Base-by-base conservation (phyloP, 2,113 vertebrate species). In the Parotia lawesii region DNA sequence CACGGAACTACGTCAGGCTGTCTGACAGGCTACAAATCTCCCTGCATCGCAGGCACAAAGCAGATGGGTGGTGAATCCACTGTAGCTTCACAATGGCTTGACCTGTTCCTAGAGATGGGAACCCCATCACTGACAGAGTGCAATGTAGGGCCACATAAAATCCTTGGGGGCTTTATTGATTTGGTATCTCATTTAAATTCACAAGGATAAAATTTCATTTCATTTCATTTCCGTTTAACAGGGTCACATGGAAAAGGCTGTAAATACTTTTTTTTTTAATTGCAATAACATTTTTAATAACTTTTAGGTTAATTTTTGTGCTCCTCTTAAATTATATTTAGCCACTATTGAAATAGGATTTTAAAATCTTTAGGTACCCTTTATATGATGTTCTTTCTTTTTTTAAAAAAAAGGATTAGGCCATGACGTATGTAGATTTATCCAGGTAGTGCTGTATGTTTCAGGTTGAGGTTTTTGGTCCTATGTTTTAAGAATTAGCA, bases 131-230 rank as follows among this genome's bases (percentile, higher is more conserved):
- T 67, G 88, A 23, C 1, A 4, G 53, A 62, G 38, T 54, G 9
- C 69, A 40, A 47, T 51, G 45, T 17, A 58, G 69, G 54, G 48
- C 23, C 18, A 60, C 0, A 0, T 67, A 67, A 62, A 73, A 71
- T 86, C 37, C 42, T 42, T 48, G 20, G 9, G 5, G 1, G 33
- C 58, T 69, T 81, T 44, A 67, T 45, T 86, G 58, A 71, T 71
- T 62, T 88, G 11, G 76, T 82, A 42, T 50, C 73, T 84, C 51
- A 61, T 82, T 90, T 33, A 75, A 50, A 80, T 74, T 42, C 44
- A 64, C 29, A 35, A 31, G 71, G 24, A 82, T 42, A 50, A 87
- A 70, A 82, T 12, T 15, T 89, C 50, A 73, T 86, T 67, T 79
- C 0, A 17, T 42, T 92, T 67, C 2, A 21, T 89, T 66, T 74